Evolutionary conservation across 2,797 vertebrate species (phyloP), one percentile per base, ranked within the genome.

Genomic region (Phalloptychus januarius): DNA sequence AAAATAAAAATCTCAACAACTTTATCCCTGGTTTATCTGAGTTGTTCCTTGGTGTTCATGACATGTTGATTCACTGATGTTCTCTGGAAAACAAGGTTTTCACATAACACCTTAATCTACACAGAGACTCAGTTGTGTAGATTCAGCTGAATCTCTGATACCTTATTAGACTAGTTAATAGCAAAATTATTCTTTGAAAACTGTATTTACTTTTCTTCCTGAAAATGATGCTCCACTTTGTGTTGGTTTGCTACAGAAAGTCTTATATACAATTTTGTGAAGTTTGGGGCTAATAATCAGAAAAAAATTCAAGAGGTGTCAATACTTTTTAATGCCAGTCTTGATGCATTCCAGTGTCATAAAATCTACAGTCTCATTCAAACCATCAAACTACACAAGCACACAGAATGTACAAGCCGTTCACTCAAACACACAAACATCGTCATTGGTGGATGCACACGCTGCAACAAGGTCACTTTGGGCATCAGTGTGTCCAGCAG

Each of bases 401-500:
- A 78, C 71, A 83, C 72, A 54, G 46, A 78, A 79, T 65, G 77
- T n/a, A 20, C 54, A 50, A 58, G 36, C 31, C 42, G 70, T 52
- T 65, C 67, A 71, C 73, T 42, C 72, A 79, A 42, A 77, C 82
- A 83, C 74, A 81, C 84, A 90, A 31, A 85, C 46, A 73, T 23
- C 28, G 63, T 75, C 61, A 36, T 78, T 33, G 38, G 67, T 67
- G 81, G 20, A 76, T 67, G 86, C 79, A 87, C 84, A 88, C 46
- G 81, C 83, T n/a, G 80, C 42, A 74, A 52, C 86, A 91, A 89
- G 91, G 91, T 94, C 87, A 92, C 81, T 81, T 50, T 76, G 76
- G 56, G 86, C 65, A 18, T 87, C 80, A 90, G 89, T 91, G 90
- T 87, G 85, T 87, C 88, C 91, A 90, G 89, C 85, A 28, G 50